Evolutionary conservation across 2,888 invertebrate genomes (phyloP), one percentile per base, ranked within the genome.

Genomic region (Drosophila buzzatii): DNA sequence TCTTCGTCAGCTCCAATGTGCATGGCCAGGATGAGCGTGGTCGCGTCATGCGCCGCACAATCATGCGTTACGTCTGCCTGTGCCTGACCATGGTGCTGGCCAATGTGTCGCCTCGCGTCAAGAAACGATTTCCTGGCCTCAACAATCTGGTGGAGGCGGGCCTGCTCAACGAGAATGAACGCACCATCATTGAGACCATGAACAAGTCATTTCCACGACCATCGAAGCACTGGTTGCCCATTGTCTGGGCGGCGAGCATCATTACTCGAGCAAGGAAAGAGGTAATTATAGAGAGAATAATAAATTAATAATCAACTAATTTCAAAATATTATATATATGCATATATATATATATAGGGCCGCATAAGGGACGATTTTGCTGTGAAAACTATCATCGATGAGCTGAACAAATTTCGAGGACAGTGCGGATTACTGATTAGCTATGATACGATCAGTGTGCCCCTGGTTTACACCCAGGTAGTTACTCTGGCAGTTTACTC

Each of bases 231-330:
- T 98, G 97, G 97, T 84, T 98, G 86, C 98, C 98, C 10, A 96
- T 98, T 74, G 97, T 97, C 14, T 98, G 98, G 98, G 97, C 97
- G 1, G 96, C 97, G 1, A 97, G 97, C 92, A 97, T 98, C 83
- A 96, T 98, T 70, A 97, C 97, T 0, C 94, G 97, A 76, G 97
- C 98, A 5, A 94, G 97, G n/a, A 97, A 97, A 90, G 98, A 98
- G 76, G 77, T 78, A 16, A 2, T n/a, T 10, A 10, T 16, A 39
- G 8, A 18, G 3, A 14, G 8, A 18, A 31, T 39, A 27, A 2
- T 0, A 41, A 2, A 2, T 39, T 2, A 18, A 12, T 37, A 6
- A 10, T 18, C 3, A 35, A 16, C 6, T 0, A 33, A 57, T 35
- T 35, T 8, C n/a, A 20, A 33, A n/a, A n/a, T 31, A 9, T 52